Base-by-base conservation (phyloP, 2,113 vertebrate species). In the Melanocharis versteri region DNA sequence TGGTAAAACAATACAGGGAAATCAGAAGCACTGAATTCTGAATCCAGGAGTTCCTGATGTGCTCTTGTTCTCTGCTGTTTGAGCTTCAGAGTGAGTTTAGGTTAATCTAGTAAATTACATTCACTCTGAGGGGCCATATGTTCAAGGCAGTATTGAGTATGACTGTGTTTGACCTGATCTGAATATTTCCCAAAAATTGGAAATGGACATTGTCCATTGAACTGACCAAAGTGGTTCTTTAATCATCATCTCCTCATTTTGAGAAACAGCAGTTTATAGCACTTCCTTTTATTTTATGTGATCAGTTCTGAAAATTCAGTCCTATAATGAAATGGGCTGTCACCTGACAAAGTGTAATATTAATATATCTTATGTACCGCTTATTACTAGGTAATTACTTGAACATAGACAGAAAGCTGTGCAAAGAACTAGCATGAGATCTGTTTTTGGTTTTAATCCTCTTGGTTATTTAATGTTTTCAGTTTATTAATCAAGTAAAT, bases 401-500 rank as follows among this genome's bases (percentile, higher is more conserved):
- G 37, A 77, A 50, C 50, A 23, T 21, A 81, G 69, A 40, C 48
- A 80, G 47, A 94, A 93, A 78, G 48, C 51, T 66, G 69, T 60
- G 27, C 37, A 27, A 56, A 44, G 77, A 83, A 68, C 35, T 82
- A 53, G 15, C 15, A 71, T 75, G 44, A 84, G 56, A 94, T 91
- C 56, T 44, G 60, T 81, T 93, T 89, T 42, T 84, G 33, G 4
- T 73, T 91, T 91, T 91, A 96, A 89, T 94, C 69, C 69, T 87
- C 53, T 95, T 91, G 75, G 21, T 11, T 86, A 40, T 66, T 89
- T 73, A 35, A 65, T 70, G 58, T 60, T 54, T 94, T 92, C 66
- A 70, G 31, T 92, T 92, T 92, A 86, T 89, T 88, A 88, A 57
- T 87, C 48, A 83, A 62, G n/a, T 44, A 88, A 86, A 90, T 92